A percentile compares a stretch with the other conserved stretches of the same genome.
These are phyloP conservation scores for Alsophila aescularia DNA, from an alignment of 2,888 invertebrate species.

Conservation along the genomic window DNA sequence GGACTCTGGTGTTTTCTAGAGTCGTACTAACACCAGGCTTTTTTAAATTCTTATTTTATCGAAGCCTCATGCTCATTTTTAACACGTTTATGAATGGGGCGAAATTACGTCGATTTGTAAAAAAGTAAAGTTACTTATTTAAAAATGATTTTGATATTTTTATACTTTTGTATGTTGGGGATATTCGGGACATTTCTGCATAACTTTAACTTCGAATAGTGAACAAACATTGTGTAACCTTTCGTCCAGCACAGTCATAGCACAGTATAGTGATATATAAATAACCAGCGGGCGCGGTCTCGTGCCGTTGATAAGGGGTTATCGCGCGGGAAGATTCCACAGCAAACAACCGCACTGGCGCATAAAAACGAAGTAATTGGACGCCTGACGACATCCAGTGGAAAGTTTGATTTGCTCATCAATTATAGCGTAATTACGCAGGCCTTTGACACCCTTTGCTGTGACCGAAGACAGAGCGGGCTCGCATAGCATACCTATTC, in stretches of 20 bases:
- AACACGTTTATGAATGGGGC: too few species aligned
- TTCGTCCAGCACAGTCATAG: too few species aligned
- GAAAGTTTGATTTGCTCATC: slow-evolving; percentile 33
- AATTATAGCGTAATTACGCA: slow-evolving; percentile 10
- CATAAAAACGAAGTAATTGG: slow-evolving; percentile 34
- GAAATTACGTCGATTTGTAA: too few species aligned
- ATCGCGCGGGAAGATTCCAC: slow-evolving; percentile 81
- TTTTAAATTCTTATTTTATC: too few species aligned
- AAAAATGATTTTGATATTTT: too few species aligned
- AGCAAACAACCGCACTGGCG: slow-evolving; percentile 65
- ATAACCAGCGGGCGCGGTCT: slow-evolving; percentile 60
- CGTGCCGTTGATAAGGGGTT: slow-evolving; percentile 72
- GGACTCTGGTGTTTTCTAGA: too few species aligned
- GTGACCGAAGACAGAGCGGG: slow-evolving; percentile 1
- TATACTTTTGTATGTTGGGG: too few species aligned
- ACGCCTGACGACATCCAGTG: slow-evolving; percentile 27
- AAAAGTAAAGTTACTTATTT: too few species aligned
- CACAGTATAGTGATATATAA: slow-evolving; percentile 41
- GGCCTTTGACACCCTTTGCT: slow-evolving; percentile 16
- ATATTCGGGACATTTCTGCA: too few species aligned
- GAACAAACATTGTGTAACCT: background rate
- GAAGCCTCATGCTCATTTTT: too few species aligned
- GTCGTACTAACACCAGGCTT: too few species aligned
- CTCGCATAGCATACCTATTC: background rate
- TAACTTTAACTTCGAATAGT: too few species aligned